phyloP scores from a whole-genome alignment of 2,888 invertebrate genomes.

The Melanargia galathea region DNA sequence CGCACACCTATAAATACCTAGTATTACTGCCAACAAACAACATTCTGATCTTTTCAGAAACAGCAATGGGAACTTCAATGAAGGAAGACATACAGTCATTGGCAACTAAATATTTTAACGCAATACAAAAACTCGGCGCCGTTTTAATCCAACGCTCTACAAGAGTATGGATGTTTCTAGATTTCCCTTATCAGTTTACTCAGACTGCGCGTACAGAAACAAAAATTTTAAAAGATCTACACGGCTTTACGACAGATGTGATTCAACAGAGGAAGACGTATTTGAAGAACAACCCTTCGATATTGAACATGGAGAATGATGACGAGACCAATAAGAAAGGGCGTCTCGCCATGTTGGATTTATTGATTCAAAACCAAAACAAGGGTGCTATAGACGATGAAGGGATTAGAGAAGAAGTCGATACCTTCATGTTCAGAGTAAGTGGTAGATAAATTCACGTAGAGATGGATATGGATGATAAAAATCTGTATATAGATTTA shows the following conservation, averaged over 20 bases:
- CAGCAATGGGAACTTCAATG: slow-evolving; percentile 82
- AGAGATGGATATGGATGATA: too few species aligned
- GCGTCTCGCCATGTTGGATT: slow-evolving; percentile 83
- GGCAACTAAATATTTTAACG: slow-evolving; percentile 68
- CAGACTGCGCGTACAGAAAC: slow-evolving; percentile 24
- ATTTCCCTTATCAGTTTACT: slow-evolving; percentile 27
- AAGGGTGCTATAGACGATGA: slow-evolving; percentile 80
- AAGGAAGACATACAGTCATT: slow-evolving; percentile 53
- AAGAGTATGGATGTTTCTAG: slow-evolving; percentile 32
- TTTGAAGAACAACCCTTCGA: slow-evolving; percentile 41
- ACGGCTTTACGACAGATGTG: slow-evolving; percentile 76
- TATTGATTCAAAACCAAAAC: slow-evolving; percentile 81
- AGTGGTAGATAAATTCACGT: not conserved
- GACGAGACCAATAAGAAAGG: slow-evolving; percentile 34
- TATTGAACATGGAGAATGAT: slow-evolving; percentile 28
- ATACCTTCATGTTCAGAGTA: slow-evolving; percentile 88
- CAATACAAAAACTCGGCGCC: slow-evolving; percentile 56
- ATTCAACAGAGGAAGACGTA: slow-evolving; percentile 61
- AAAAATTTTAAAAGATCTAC: slow-evolving; percentile 65
- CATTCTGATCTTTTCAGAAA: slow-evolving; percentile 42
- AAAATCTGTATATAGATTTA: too few species aligned
- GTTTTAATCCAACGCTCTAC: slow-evolving; percentile 29
- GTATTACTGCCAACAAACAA: not conserved
- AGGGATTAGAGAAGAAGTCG: slow-evolving; percentile 86
- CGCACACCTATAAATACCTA: not conserved